Evolutionary conservation across 2,113 vertebrate genomes (phyloP).

Genomic region (Sturnus vulgaris): DNA sequence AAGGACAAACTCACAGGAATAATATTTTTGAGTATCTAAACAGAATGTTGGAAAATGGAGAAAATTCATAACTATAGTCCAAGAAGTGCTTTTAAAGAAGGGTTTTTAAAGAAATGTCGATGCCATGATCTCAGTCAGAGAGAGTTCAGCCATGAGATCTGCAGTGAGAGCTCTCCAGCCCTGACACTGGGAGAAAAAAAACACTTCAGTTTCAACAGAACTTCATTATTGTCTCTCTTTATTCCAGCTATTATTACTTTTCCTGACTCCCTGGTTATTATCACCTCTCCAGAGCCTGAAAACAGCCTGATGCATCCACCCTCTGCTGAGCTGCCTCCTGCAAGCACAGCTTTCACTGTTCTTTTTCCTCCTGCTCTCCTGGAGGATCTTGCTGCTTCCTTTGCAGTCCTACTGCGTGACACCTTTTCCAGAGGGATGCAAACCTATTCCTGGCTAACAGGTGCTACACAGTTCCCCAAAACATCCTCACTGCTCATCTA

Average conservation of each 20-base stretch:
- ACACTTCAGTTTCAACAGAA: background rate
- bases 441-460: background rate
- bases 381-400: background rate
- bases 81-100: background rate
- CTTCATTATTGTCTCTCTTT: background rate
- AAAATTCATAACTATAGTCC: background rate
- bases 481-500: no score
- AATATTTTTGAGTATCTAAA: background rate
- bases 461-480: background rate
- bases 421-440: background rate
- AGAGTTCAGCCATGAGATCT: background rate
- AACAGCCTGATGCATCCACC: background rate
- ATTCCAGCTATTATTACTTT: background rate
- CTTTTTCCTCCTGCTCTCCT: background rate
- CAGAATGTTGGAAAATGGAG: background rate
- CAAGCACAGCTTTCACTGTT: background rate
- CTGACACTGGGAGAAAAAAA: background rate
- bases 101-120: background rate
- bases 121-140: background rate
- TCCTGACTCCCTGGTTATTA: background rate
- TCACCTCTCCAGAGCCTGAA: background rate
- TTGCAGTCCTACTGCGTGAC: rapidly evolving
- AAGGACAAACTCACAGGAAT: background rate
- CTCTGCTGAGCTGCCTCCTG: background rate
- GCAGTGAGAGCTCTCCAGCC: background rate